Percentiles rank a stretch among this genome's conserved stretches.
Conservation (phyloP, 2,113 vertebrate species). For the Corythornis vintsioides region DNA sequence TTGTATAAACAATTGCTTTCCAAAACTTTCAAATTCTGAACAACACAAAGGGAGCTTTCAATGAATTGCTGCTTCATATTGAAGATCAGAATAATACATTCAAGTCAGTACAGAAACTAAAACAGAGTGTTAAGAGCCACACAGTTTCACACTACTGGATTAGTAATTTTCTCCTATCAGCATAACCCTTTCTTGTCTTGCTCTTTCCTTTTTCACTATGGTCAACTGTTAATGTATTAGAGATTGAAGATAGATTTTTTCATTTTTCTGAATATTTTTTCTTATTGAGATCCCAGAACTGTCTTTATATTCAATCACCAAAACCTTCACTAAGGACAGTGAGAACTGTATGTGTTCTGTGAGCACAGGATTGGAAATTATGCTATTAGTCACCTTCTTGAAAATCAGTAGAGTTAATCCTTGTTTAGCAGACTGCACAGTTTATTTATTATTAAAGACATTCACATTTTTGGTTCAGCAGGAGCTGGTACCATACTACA, state of each 20-base stretch:
- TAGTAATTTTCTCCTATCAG: background rate
- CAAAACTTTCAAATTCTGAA: background rate
- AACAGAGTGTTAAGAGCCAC: background rate
- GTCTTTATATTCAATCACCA: background rate
- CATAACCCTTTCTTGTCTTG: background rate
- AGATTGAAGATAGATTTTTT: background rate
- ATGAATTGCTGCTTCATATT: background rate
- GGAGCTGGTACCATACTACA: background rate
- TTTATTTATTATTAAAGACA: slow-evolving; percentile 46
- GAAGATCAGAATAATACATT: background rate
- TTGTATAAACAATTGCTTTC: background rate
- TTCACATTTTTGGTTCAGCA: slow-evolving; percentile 16
- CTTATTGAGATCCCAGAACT: background rate
- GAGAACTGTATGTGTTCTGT: background rate
- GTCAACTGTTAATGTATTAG: background rate
- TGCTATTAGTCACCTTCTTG: background rate
- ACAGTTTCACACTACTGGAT: background rate
- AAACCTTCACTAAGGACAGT: background rate
- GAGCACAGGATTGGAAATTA: background rate
- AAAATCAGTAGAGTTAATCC: slow-evolving; percentile 24
- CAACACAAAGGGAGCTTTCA: background rate
- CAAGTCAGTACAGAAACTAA: background rate
- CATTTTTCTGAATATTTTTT: slow-evolving; percentile 4
- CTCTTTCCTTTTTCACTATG: background rate
- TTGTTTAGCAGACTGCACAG: background rate